Base-by-base conservation (phyloP, 2,888 invertebrate genomes). In the Habrosyne pyritoides region DNA sequence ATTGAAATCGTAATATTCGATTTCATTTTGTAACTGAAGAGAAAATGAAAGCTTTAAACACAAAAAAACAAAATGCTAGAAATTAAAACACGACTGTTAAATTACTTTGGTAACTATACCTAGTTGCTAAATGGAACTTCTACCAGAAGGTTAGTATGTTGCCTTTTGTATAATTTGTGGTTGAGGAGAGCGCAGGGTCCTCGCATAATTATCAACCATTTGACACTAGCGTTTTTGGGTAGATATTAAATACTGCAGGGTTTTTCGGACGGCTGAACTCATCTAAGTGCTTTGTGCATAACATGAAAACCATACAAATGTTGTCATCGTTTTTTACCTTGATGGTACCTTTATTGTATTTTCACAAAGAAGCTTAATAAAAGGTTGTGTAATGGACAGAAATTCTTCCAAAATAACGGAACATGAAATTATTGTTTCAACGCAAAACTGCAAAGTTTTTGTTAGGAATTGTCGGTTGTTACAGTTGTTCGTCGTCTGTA, bases 401-500 rank as follows among this genome's bases (percentile, higher is more conserved):
- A 42, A 42, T 42, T 42, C 2, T 42, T 42, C 42, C 12, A 18
- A 14, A 42, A 18, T 42, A 42, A 42, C 14, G 36, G 36, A 42
- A 42, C 18, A 42, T 18, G 5, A 42, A 42, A 42, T 42, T 42
- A 57, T 58, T 59, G 67, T 64, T 60, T 68, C 58, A 56, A 55
- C 57, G 56, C 56, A 69, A 74, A 74, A 69, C 64, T 72, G 67
- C 49, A 64, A 73, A 68, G 71, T 76, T 78, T 77, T 78, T 73
- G 70, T 78, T 77, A 63, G 57, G 63, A 78, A 73, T 69, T 73
- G 68, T 62, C 60, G 66, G 73, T 83, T 81, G 73, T 80, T 79
- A 68, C 84, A 86, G 81, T 79, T 83, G 84, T 75, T 69, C 64
- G 68, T 69, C 63, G 66, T 60, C 61, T 61, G 75, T 66, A 79